Conservation (phyloP, 2,797 vertebrate species). For the Fringilla coelebs region DNA sequence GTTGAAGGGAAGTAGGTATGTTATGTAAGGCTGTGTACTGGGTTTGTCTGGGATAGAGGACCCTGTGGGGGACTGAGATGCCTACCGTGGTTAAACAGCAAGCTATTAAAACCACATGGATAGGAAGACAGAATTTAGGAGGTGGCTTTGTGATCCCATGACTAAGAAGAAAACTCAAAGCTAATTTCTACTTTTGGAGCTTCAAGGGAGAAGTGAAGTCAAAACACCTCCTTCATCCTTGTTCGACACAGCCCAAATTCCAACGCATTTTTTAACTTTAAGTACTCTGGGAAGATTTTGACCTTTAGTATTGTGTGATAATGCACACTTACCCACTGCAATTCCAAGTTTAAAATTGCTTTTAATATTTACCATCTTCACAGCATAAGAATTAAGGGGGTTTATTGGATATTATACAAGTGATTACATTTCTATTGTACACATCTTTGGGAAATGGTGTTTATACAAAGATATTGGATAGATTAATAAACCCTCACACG, state of each 20-base stretch:
- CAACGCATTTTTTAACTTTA: not conserved
- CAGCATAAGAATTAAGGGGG: not conserved
- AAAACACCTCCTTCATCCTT: not conserved
- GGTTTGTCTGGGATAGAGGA: not conserved
- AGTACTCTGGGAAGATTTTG: not conserved
- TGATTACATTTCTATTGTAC: not conserved
- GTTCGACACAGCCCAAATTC: not conserved
- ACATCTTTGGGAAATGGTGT: not conserved
- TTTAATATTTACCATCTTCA: slow-evolving; percentile 2
- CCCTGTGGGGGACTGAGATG: not conserved
- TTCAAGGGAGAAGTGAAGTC: not conserved
- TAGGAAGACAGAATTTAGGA: not conserved
- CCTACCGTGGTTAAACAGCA: not conserved
- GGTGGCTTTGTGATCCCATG: not conserved
- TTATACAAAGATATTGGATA: slow-evolving; percentile 12
- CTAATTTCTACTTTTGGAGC: not conserved
- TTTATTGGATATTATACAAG: not conserved
- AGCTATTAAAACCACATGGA: not conserved
- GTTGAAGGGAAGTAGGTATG: too few species aligned
- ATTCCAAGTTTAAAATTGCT: not conserved
- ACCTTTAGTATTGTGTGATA: not conserved
- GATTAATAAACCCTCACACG: slow-evolving; percentile 6
- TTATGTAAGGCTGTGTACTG: not conserved
- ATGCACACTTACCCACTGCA: not conserved
- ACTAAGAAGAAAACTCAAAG: not conserved